A percentile compares a stretch with the other conserved stretches of the same genome.
These are phyloP conservation scores for Heliconius aoede DNA, from an alignment of 2,888 invertebrate genomes.

Conservation along the genomic window DNA sequence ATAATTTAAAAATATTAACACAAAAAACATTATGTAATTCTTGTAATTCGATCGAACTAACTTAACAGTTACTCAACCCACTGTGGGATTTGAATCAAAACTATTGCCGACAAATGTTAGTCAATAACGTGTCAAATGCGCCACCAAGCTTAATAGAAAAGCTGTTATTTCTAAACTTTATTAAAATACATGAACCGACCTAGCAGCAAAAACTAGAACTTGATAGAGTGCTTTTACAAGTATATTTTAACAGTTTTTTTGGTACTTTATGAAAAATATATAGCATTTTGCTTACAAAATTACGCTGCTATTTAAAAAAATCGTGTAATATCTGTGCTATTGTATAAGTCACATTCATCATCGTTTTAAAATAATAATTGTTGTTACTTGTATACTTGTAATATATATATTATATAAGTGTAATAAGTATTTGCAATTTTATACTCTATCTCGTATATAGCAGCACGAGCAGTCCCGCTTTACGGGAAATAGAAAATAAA, in stretches of 20 bases:
- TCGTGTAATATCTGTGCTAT: background rate
- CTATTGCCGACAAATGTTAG: background rate
- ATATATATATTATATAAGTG: too few species aligned
- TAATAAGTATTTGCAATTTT: background rate
- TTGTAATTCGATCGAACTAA: too few species aligned
- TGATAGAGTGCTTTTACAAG: conserved; percentile 27
- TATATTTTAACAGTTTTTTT: conserved; percentile 25
- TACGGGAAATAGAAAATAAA: too few species aligned
- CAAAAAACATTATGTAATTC: too few species aligned
- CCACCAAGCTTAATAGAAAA: background rate
- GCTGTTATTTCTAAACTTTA: background rate
- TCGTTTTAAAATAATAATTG: background rate
- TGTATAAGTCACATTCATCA: background rate
- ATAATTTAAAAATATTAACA: too few species aligned
- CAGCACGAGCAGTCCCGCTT: background rate
- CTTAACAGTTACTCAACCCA: too few species aligned
- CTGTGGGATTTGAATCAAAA: too few species aligned
- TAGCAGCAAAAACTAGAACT: conserved; percentile 20
- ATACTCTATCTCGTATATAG: background rate
- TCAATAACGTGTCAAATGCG: background rate
- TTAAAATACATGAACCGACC: conserved; percentile 26
- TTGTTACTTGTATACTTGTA: too few species aligned
- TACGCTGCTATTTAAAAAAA: background rate
- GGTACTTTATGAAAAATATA: conserved; percentile 5
- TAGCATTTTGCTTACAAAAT: conserved; percentile 9